phyloP scores from a whole-genome alignment of 2,797 vertebrate genomes.

The Lepilemur ruficaudatus region DNA sequence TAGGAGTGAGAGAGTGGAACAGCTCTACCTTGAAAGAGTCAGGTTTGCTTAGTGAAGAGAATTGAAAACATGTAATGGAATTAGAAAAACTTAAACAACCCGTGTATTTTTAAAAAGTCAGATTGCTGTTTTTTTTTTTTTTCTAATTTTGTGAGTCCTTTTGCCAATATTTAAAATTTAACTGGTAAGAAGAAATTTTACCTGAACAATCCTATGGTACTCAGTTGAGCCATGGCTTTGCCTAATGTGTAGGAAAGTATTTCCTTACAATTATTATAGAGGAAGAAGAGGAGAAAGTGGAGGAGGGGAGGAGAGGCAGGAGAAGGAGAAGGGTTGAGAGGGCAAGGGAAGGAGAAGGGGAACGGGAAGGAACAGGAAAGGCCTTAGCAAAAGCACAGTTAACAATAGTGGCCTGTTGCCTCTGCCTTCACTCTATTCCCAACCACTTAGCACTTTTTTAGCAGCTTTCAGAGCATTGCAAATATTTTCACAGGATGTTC shows the following conservation, averaged over 20 bases:
- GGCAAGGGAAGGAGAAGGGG: fast-evolving
- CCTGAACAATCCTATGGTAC: not conserved
- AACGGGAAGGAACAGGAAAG: not conserved
- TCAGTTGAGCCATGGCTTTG: not conserved
- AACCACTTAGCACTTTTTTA: not conserved
- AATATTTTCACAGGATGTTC: not conserved
- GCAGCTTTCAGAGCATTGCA: not conserved
- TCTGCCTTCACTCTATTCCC: not conserved
- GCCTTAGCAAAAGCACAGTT: not conserved
- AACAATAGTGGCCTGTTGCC: not conserved
- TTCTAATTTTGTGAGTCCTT: not conserved
- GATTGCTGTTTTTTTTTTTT: not conserved
- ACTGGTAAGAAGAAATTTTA: not conserved
- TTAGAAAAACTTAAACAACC: not conserved
- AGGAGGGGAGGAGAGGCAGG: not conserved
- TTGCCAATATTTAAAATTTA: not conserved
- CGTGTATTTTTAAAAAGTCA: not conserved
- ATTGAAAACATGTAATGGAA: not conserved
- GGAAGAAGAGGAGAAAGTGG: not conserved
- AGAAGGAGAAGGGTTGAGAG: not conserved
- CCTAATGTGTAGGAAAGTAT: not conserved
- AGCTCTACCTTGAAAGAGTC: not conserved
- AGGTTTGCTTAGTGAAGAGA: not conserved
- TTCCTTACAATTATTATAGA: not conserved
- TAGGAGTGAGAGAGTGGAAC: not conserved